Percentiles rank a stretch among this genome's conserved stretches.
Evolutionary conservation across 1,140 invertebrate species (phyloP).

Genomic region (Orius insidiosus): DNA sequence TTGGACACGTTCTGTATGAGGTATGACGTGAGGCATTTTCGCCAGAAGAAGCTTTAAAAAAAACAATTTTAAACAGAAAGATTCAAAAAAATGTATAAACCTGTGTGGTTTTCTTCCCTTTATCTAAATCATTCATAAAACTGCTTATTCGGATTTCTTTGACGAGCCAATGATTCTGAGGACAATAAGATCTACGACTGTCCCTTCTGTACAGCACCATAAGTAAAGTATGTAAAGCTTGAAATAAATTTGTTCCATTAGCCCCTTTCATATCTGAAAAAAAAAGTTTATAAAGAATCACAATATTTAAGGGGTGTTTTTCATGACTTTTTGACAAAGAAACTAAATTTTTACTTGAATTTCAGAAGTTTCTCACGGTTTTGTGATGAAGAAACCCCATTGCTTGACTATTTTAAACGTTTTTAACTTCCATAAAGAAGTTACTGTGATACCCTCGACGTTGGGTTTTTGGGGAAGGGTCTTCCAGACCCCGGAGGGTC

Average conservation of each 20-base stretch:
- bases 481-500: too few relatives aligned
- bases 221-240: constrained; percentile 70
- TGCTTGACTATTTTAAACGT: too few relatives aligned
- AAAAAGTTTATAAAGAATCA: too few relatives aligned
- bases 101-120: constrained; percentile 59
- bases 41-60: constrained; percentile 59
- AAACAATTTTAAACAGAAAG: not conserved
- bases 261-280: constrained; percentile 62
- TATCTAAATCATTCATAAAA: constrained; percentile 83
- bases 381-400: too few relatives aligned
- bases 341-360: too few relatives aligned
- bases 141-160: constrained; percentile 70
- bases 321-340: too few relatives aligned
- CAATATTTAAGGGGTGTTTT: too few relatives aligned
- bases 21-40: constrained; percentile 93
- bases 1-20: constrained; percentile 85
- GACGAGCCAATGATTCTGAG: constrained; percentile 77
- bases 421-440: too few relatives aligned
- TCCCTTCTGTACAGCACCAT: constrained; percentile 87
- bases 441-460: too few relatives aligned
- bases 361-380: too few relatives aligned
- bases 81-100: constrained; percentile 16
- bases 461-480: too few relatives aligned
- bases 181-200: constrained; percentile 64
- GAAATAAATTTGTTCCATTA: constrained; percentile 58